Base-by-base conservation (phyloP, 2,113 vertebrate genomes). In the Urocynchramus pylzowi region DNA sequence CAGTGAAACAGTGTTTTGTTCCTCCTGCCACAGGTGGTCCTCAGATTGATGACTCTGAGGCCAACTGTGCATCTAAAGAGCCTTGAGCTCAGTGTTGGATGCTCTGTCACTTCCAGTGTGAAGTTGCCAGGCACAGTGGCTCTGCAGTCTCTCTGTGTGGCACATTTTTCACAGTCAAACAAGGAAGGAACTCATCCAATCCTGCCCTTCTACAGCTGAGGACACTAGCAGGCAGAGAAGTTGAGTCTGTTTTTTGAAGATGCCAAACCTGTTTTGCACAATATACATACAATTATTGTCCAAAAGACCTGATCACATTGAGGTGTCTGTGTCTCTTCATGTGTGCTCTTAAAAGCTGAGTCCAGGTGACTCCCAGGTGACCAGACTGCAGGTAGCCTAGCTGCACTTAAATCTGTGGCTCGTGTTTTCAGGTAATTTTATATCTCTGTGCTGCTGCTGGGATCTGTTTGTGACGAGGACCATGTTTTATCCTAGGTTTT, bases 401-500 rank as follows among this genome's bases (percentile, higher is more conserved):
- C 10, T 11, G 7, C 26, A 6, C 52, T 44, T 7, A 17, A 69
- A 44, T 2, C 4, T 1, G 7, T 54, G 22, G 31, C 31, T 91
- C 5, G 0, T 6, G 9, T 59, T 64, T 45, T 63, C 20, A 30
- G 76, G 17, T 28, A 9, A 45, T 18, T 63, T 52, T 52, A 30
- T 7, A 56, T 7, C 47, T 87, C 28, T 63, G 27, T 69, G 42
- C 15, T 91, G 52, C 59, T 65, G 0, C 37, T 44, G 37, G 44
- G 19, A 31, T 31, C 0, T 63, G 1, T 64, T 85, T 85, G 82
- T 96, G 60, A 97, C 53, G 1, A 18, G 52, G 45, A 37, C 57
- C 54, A 53, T 96, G 56, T 94, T 98, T 91, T 95, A 57, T 95
- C 70, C 10, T 82, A 99, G 99, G 99, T 93, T 99, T 99, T 88